Conservation (phyloP, 1,140 invertebrate species). For the Eriocheir sinensis region DNA sequence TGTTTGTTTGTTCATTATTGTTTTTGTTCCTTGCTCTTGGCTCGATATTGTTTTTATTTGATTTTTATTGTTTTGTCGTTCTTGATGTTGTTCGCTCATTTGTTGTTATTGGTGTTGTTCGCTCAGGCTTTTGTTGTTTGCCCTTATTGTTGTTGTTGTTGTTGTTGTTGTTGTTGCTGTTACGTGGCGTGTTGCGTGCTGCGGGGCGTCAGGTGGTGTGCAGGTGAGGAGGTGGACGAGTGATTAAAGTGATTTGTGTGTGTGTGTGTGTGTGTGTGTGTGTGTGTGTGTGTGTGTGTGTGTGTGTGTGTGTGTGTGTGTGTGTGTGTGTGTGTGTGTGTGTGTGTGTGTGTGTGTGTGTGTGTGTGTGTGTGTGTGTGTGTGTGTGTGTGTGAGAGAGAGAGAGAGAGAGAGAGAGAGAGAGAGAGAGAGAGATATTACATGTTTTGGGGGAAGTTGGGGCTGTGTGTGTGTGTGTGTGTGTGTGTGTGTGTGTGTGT, state of each 20-base stretch:
- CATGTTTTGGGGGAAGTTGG: no score
- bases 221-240: no score
- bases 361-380: constrained; percentile 22
- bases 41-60: no score
- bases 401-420: neutral
- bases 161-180: no score
- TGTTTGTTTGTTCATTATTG: no score
- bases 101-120: no score
- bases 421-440: neutral
- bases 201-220: no score
- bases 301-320: neutral
- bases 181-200: no score
- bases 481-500: constrained; percentile 4
- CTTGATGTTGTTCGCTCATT: no score
- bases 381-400: neutral
- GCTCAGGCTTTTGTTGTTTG: neutral
- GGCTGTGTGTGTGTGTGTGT: neutral
- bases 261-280: neutral
- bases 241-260: neutral
- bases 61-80: no score
- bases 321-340: neutral
- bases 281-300: neutral
- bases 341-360: constrained; percentile 22
- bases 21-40: no score
- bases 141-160: neutral